Base-by-base conservation (phyloP, 2,113 vertebrate genomes). In the Daboia siamensis region DNA sequence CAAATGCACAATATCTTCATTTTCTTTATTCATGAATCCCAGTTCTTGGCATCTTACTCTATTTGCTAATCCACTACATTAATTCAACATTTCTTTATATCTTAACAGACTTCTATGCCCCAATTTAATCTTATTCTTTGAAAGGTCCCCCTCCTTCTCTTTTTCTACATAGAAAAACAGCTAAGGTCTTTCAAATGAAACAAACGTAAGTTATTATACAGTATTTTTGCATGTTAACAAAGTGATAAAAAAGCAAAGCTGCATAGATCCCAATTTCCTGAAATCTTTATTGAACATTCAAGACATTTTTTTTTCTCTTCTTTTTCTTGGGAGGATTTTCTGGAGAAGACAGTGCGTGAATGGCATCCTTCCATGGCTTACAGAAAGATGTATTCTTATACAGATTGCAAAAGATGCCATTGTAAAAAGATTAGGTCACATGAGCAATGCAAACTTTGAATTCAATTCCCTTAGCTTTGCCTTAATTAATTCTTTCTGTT, bases 401-500 rank as follows among this genome's bases (percentile, higher is more conserved):
- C 54, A 51, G 93, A 90, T 92, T 93, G 94, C 92, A 5, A 93
- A 94, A 94, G 92, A 94, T 86, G 88, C 91, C 95, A 94, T 87
- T 95, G 92, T 95, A 91, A 93, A 95, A 94, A 97, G 95, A 96
- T 94, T 91, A 95, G 95, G 95, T 96, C 95, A 95, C 94, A 91
- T 94, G 91, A 93, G 95, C 94, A 95, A 86, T 91, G 92, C 93
- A 96, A 97, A 96, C 94, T 94, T 93, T 87, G 87, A 90, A 94
- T 95, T 94, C 84, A 90, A 52, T 96, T 95, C 93, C 93, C 94
- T 93, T 93, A 95, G 94, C 89, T 96, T 96, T 93, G 84, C 94
- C 93, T 97, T 97, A 96, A 96, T 96, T 95, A 94, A 93, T 94
- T 95, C 91, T 96, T 96, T 96, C 95, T 95, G 92, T 57, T 84